Base-by-base conservation (phyloP, 2,113 vertebrate species). In the Petrocephalus zakoni region DNA sequence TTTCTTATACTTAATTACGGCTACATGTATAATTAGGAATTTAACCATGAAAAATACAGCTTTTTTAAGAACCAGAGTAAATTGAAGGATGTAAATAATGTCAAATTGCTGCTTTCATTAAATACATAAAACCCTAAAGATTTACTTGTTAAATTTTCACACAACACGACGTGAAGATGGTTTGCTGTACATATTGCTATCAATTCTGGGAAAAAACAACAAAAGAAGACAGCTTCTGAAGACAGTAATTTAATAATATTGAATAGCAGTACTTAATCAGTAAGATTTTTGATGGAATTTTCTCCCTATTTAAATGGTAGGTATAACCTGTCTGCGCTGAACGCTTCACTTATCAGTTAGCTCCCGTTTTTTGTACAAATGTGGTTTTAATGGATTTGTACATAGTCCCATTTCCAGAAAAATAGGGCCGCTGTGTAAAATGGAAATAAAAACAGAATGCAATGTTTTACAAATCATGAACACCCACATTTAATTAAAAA, bases 11-110 rank as follows among this genome's bases (percentile, higher is more conserved):
- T 49, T 49, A 83, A 47, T 49, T 83, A 15, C 22, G 21, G 37
- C 37, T 81, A 21, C 15, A 81, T 81, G 15, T 46, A 81, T 81
- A 81, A 81, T 47, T 83, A 49, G 22, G 46, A 22, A 22, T 47
- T 22, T 83, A 49, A 83, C 81, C 81, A 83, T 83, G 21, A 83
- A 83, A 83, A 83, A 85, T 55, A 15, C 46, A 53, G 46, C 47
- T 25, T 15, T 81, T 86, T 86, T 29, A 55, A 86, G 25, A 86
- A 55, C 52, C 49, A 8, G 52, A 56, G n/a, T 17, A 55, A 56
- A 86, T 21, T 52, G 15, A 55, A 53, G 52, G 11, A 19, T 51
- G 49, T 25, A 86, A 86, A 86, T 37, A 56, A 86, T 86, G 4
- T 56, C 52, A 83, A 47, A 49, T 47, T 49, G 6, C 61, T 68